Evolutionary conservation across 1,140 invertebrate species (phyloP), one percentile per base, ranked within the genome.

Genomic region (Tribolium madens): DNA sequence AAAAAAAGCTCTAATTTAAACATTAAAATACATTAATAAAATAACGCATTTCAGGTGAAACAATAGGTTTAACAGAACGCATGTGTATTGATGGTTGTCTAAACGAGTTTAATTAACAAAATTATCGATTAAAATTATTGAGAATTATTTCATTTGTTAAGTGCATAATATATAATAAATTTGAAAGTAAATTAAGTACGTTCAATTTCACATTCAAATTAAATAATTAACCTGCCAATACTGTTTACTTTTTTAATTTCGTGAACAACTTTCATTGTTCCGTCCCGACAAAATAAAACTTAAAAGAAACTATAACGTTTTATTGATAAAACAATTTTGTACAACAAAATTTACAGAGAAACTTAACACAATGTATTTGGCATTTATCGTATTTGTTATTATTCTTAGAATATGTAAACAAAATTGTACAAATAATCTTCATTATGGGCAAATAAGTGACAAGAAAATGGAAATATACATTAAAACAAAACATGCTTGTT

Each of bases 341-440:
- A 76, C 69, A 70, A 68, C 50, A 60, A 71, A 14, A 75, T 78
- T 68, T 76, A 76, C 74, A 76, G 31, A 47, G 46, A 18, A 17
- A 64, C 31, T 73, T 76, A 78, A 68, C 14, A 26, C 42, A 60
- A 57, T 64, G 48, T 78, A 47, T 78, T 78, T 78, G 77, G 77
- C 77, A 78, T 78, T 70, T n/a, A 73, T 69, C 60, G 60, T 72
- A 12, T 52, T 69, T 26, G 21, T 21, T 76, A 13, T 50, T 10
- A 69, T 76, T 48, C 52, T 69, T 68, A 69, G 52, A 76, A 64
- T 12, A 31, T 12, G 10, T 15, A 15, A 6, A 17, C n/a, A 57
- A 18, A 57, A 2, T 18, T 33, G 36, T 42, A 42, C 31, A 64
- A 31, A 2, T 64, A 48, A 47, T 21, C 9, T 15, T 48, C 69